A percentile compares a stretch with the other conserved stretches of the same genome.
phyloP scores from a whole-genome alignment of 2,888 invertebrate species.

The Pasiphila rectangulata region DNA sequence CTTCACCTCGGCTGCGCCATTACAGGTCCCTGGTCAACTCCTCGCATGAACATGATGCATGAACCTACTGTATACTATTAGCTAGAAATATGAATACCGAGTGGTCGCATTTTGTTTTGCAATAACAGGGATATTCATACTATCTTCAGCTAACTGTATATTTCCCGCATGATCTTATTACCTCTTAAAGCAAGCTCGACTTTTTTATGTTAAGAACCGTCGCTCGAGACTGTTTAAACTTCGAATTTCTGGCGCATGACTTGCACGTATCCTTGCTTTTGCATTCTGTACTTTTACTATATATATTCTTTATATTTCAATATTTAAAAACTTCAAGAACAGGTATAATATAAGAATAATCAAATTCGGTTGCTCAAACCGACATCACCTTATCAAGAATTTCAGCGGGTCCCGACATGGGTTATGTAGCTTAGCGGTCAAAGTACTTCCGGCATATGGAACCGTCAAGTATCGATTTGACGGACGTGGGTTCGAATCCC shows the following conservation, averaged over 20 bases:
- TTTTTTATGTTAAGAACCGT: neutral
- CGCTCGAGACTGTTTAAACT: neutral
- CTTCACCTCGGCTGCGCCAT: constrained; percentile 87
- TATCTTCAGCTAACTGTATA: neutral
- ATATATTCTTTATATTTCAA: neutral
- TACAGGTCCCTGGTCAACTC: constrained; percentile 84
- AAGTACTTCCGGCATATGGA: too few species aligned
- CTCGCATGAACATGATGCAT: constrained; percentile 32
- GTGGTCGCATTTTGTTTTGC: too few species aligned
- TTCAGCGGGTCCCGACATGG: too few species aligned
- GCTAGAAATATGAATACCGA: neutral
- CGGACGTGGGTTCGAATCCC: too few species aligned
- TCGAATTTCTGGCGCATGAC: neutral
- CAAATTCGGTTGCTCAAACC: too few species aligned
- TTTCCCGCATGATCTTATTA: constrained; percentile 2
- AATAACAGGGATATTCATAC: neutral
- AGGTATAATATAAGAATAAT: too few species aligned
- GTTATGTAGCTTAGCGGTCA: too few species aligned
- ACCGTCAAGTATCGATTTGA: too few species aligned
- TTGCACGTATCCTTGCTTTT: constrained; percentile 9
- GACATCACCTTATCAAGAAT: too few species aligned
- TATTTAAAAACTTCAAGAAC: neutral
- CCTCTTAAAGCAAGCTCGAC: neutral
- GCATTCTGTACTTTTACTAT: neutral
- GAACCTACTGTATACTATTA: neutral